phyloP scores from a whole-genome alignment of 2,888 invertebrate genomes.

The Spodoptera exigua region DNA sequence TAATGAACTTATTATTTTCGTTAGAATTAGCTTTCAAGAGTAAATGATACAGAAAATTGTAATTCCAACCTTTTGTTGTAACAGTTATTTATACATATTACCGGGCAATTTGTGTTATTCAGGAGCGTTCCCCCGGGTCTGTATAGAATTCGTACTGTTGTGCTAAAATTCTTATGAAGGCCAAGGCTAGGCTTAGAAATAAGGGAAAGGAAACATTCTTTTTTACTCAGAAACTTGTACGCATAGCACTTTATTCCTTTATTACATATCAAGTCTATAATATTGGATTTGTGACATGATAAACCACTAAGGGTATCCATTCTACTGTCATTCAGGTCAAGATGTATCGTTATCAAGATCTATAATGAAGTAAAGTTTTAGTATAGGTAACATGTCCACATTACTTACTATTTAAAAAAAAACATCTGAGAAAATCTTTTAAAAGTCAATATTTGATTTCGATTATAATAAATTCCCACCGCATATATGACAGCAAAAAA shows the following conservation, averaged over 20 bases:
- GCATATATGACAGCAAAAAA: too few relatives aligned
- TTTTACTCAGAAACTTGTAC: slow-evolving; percentile 14
- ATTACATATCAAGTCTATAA: neutral
- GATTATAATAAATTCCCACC: too few relatives aligned
- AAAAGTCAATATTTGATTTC: too few relatives aligned
- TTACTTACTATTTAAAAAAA: too few relatives aligned
- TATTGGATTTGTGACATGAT: too few relatives aligned
- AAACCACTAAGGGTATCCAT: too few relatives aligned
- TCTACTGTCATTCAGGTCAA: too few relatives aligned
- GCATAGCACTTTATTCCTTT: slow-evolving; percentile 17
- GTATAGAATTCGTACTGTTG: slow-evolving; percentile 20
- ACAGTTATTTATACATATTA: slow-evolving; percentile 16
- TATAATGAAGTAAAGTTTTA: too few relatives aligned
- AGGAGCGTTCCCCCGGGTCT: slow-evolving; percentile 27
- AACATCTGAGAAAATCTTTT: too few relatives aligned
- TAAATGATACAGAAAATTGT: slow-evolving; percentile 1
- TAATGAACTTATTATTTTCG: slow-evolving; percentile 12
- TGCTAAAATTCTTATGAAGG: slow-evolving; percentile 16
- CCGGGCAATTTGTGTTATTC: slow-evolving; percentile 34
- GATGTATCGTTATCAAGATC: too few relatives aligned
- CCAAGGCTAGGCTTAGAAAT: slow-evolving; percentile 27
- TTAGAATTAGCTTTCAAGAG: neutral
- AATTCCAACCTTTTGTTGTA: slow-evolving; percentile 1
- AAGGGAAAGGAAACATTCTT: slow-evolving; percentile 25
- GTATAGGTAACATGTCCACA: too few relatives aligned